Percentiles rank a stretch among this genome's conserved stretches.
Conservation (phyloP, 2,888 invertebrate species). For the Baronia brevicornis region DNA sequence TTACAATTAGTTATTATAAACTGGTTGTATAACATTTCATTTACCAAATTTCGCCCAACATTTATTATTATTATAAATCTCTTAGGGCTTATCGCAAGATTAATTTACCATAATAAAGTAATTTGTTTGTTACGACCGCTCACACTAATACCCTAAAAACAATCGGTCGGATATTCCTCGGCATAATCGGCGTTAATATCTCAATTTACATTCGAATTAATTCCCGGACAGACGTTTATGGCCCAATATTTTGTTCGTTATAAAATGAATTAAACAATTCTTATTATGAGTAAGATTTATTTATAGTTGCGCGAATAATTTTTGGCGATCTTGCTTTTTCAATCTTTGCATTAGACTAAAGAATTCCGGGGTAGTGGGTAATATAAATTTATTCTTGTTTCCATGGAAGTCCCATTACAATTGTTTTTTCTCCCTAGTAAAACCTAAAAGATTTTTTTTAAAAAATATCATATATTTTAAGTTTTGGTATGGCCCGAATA, state of each 20-base stretch:
- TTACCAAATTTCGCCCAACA: not conserved
- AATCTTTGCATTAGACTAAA: too few relatives aligned
- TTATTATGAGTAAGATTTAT: not conserved
- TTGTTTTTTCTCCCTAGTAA: too few relatives aligned
- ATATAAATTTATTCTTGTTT: too few relatives aligned
- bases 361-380: too few relatives aligned
- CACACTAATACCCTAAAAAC: slow-evolving; percentile 5
- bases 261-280: slow-evolving; percentile 2
- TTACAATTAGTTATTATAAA: not conserved
- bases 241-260: slow-evolving; percentile 4
- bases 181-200: slow-evolving; percentile 9
- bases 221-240: slow-evolving; percentile 8
- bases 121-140: slow-evolving; percentile 10
- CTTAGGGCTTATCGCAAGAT: not conserved
- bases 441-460: too few relatives aligned
- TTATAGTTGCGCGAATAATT: not conserved
- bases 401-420: too few relatives aligned
- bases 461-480: too few relatives aligned
- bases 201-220: slow-evolving; percentile 13
- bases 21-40: not conserved
- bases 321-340: too few relatives aligned
- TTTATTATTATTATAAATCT: not conserved
- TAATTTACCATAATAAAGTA: slow-evolving; percentile 2
- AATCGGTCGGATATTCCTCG: slow-evolving; percentile 6
- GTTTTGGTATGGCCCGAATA: too few relatives aligned